Conservation (phyloP, 2,888 invertebrate species). For the Microplitis manilae region DNA sequence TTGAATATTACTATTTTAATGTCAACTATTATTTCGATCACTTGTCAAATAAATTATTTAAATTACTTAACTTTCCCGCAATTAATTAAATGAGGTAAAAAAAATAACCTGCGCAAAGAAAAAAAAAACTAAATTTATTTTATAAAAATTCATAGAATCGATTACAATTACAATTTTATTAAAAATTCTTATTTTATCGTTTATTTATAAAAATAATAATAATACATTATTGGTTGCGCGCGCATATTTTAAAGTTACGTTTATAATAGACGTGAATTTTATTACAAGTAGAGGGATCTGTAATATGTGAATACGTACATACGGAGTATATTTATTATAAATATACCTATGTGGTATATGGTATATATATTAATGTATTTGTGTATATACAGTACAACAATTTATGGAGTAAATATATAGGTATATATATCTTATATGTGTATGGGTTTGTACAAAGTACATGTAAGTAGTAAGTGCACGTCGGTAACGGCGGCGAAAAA, state of each 20-base stretch:
- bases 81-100: background rate
- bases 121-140: background rate
- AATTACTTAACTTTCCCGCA: background rate
- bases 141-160: background rate
- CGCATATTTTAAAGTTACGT: background rate
- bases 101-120: background rate
- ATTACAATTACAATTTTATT: background rate
- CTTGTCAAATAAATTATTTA: background rate
- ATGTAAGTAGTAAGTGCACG: background rate
- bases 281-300: background rate
- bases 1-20: background rate
- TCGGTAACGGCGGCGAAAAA: background rate
- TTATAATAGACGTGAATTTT: background rate
- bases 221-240: background rate
- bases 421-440: background rate
- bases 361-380: background rate
- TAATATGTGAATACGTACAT: background rate
- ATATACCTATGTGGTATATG: background rate
- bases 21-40: background rate
- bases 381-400: background rate
- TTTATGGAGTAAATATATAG: background rate
- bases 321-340: background rate
- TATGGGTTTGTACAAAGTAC: background rate
- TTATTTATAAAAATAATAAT: background rate
- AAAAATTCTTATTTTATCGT: background rate